These are phyloP conservation scores for Microdon myrmicae DNA, from an alignment of 2,888 invertebrate species.

Conservation along the genomic window DNA sequence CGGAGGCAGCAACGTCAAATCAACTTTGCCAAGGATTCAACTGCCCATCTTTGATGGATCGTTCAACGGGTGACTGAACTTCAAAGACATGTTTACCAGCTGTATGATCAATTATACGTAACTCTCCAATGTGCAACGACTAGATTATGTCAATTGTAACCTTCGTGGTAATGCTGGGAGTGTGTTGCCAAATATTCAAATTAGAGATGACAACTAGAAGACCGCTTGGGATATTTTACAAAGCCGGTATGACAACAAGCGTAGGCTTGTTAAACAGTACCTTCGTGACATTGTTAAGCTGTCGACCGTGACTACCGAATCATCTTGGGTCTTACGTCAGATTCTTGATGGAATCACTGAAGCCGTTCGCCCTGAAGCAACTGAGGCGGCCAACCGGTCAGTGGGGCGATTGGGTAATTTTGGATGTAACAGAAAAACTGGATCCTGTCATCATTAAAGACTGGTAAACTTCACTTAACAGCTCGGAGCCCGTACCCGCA, in stretches of 20 bases:
- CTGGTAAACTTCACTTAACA: conserved; percentile 32
- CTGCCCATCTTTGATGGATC: conserved; percentile 12
- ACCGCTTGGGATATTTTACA: no score
- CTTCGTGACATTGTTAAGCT: conserved; percentile 20
- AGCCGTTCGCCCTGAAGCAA: conserved; percentile 21
- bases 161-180: conserved; percentile 20
- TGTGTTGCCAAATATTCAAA: conserved; percentile 18
- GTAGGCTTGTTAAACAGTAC: no score
- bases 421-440: conserved; percentile 23
- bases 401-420: conserved; percentile 31
- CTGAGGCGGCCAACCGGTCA: conserved; percentile 16
- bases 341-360: conserved; percentile 23
- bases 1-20: no score
- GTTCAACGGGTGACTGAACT: conserved; percentile 14
- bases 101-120: conserved; percentile 6
- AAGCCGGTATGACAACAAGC: no score
- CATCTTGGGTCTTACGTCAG: conserved; percentile 13
- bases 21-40: no score
- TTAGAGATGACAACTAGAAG: conserved; percentile 27
- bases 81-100: no score
- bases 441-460: conserved; percentile 19
- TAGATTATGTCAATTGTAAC: conserved; percentile 31
- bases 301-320: no score
- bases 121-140: conserved; percentile 15
- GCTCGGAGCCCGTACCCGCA: conserved; percentile 16